Percentiles rank a stretch among this genome's conserved stretches.
Conservation (phyloP, 2,888 invertebrate genomes). For the Phrixothrix hirtus region DNA sequence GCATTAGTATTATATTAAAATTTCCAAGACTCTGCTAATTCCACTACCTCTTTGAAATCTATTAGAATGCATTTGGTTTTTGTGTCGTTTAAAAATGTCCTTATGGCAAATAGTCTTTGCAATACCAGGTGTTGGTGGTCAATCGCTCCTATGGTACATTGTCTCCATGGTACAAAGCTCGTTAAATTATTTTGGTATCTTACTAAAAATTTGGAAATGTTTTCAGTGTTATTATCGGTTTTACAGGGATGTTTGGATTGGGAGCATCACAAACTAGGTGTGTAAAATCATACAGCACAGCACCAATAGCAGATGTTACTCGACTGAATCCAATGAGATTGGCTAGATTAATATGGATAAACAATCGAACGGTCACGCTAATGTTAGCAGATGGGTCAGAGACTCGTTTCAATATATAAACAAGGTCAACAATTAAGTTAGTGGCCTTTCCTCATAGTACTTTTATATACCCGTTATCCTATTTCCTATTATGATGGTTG, state of each 20-base stretch:
- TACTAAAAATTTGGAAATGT: too few relatives aligned
- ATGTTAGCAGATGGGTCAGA: slow-evolving; percentile 97
- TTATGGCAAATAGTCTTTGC: too few relatives aligned
- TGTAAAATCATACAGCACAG: slow-evolving; percentile 92
- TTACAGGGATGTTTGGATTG: slow-evolving; percentile 88
- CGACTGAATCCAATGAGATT: slow-evolving; percentile 85
- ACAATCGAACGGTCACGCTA: slow-evolving; percentile 87
- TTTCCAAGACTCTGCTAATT: too few relatives aligned
- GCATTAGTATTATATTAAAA: too few relatives aligned
- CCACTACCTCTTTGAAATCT: too few relatives aligned
- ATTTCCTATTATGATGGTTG: slow-evolving; percentile 29
- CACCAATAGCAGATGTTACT: slow-evolving; percentile 86
- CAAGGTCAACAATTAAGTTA: slow-evolving; percentile 25
- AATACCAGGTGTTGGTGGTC: too few relatives aligned
- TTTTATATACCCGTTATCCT: slow-evolving; percentile 38
- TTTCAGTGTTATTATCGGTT: not conserved
- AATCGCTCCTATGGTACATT: too few relatives aligned
- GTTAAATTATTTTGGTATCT: too few relatives aligned
- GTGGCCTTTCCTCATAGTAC: slow-evolving; percentile 46
- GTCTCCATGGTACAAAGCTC: too few relatives aligned
- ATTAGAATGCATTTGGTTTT: too few relatives aligned
- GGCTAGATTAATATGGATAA: slow-evolving; percentile 94
- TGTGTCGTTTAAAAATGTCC: too few relatives aligned
- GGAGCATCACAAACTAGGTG: slow-evolving; percentile 97
- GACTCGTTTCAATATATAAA: slow-evolving; percentile 77